These are phyloP conservation scores for Indicator maculatus DNA, from an alignment of 2,113 vertebrate species.

Conservation along the genomic window DNA sequence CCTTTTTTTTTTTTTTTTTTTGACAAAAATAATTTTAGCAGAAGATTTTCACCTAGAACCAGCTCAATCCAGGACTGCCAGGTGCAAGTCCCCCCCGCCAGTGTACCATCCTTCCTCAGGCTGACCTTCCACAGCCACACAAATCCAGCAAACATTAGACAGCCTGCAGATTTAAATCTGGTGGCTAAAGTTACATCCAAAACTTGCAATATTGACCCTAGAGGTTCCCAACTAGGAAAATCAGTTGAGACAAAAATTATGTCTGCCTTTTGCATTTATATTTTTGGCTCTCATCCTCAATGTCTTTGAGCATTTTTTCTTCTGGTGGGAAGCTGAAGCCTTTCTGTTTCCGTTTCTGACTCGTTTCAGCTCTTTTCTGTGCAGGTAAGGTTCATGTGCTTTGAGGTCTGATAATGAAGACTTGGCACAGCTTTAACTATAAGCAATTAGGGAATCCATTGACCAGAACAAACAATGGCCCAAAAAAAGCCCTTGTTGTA, in stretches of 20 bases:
- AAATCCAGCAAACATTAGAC: not conserved
- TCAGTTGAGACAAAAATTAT: not conserved
- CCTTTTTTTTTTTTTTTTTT: not conserved
- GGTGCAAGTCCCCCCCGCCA: not conserved
- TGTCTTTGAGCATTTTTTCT: not conserved
- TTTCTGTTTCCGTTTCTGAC: not conserved
- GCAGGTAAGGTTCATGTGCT: not conserved
- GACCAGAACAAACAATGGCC: constrained; percentile 36
- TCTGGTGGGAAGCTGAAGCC: not conserved
- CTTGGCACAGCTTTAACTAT: constrained; percentile 27
- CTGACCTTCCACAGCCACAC: not conserved
- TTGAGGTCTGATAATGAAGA: constrained; percentile 12
- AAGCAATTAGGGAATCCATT: constrained; percentile 43
- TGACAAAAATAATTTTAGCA: not conserved
- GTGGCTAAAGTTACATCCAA: not conserved
- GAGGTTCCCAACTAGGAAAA: not conserved
- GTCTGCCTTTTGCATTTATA: not conserved
- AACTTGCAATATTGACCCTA: not conserved
- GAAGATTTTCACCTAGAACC: not conserved
- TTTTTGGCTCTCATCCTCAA: not conserved
- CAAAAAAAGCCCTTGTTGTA: not conserved
- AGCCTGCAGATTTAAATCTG: not conserved
- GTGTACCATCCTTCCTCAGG: not conserved
- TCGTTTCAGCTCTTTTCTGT: not conserved
- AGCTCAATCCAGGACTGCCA: not conserved